A percentile compares a stretch with the other conserved stretches of the same genome.
phyloP scores from a whole-genome alignment of 1,140 invertebrate genomes.

The Medauroidea extradentata region DNA sequence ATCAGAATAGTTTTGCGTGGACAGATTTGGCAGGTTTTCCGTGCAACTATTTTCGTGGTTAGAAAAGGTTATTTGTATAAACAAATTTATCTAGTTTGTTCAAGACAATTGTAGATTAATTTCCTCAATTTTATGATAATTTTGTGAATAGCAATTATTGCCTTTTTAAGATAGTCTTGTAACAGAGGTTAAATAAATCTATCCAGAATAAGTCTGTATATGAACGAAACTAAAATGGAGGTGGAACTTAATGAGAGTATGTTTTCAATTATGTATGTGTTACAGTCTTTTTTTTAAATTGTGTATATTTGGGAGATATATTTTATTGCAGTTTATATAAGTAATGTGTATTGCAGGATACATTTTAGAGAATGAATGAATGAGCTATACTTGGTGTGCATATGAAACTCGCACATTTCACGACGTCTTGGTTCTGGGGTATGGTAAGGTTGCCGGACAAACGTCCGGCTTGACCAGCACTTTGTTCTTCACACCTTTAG shows the following conservation, averaged over 20 bases:
- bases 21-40: no score
- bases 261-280: not conserved
- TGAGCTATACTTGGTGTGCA: constrained; percentile 6
- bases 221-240: not conserved
- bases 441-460: not conserved
- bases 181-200: constrained; percentile 2
- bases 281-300: constrained; percentile 4
- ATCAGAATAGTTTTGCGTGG: no score
- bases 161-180: constrained; percentile 6
- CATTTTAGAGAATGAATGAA: constrained; percentile 10
- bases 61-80: no score
- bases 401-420: constrained; percentile 14
- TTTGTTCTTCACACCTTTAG: constrained; percentile 11
- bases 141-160: constrained; percentile 11
- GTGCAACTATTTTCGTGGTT: no score
- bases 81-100: no score
- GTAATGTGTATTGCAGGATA: constrained; percentile 6
- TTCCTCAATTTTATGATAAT: not conserved
- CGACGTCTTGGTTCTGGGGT: constrained; percentile 8
- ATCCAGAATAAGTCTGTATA: constrained; percentile 2
- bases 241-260: constrained; percentile 7
- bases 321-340: constrained; percentile 13
- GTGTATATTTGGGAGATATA: constrained; percentile 17
- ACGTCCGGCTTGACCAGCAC: not conserved
- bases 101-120: no score